Evolutionary conservation across 53 echinoderm and acorn worm genomes (phyloP).

Genomic region (Holothuria scabra): DNA sequence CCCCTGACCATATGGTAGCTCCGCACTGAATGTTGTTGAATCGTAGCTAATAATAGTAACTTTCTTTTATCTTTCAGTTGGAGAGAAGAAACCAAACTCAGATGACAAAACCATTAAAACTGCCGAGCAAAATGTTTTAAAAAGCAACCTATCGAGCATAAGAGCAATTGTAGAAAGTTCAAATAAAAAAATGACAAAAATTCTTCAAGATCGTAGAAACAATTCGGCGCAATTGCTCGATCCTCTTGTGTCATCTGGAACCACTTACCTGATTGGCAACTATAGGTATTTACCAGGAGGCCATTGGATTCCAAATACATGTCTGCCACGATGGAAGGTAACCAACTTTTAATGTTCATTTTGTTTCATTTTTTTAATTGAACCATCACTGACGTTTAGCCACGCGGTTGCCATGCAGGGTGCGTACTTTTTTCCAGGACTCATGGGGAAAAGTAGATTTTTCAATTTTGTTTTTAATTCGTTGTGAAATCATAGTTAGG

Average conservation of each 20-base stretch:
- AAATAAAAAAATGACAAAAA: not conserved
- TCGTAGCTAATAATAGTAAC: too few relatives aligned
- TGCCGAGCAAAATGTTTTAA: conserved; percentile 7
- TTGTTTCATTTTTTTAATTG: not conserved
- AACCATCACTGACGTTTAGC: too few relatives aligned
- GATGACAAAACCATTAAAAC: conserved; percentile 16
- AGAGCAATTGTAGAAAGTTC: not conserved
- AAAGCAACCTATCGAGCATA: not conserved
- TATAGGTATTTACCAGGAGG: conserved; percentile 80
- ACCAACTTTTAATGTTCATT: not conserved
- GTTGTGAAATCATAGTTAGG: too few relatives aligned
- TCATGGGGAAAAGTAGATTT: too few relatives aligned
- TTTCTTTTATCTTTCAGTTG: conserved; percentile 23
- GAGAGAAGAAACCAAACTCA: conserved; percentile 23
- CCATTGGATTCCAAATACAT: conserved; percentile 85
- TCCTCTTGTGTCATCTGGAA: not conserved
- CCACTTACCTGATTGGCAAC: conserved; percentile 12
- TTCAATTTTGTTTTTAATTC: too few relatives aligned
- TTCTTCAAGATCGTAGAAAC: not conserved
- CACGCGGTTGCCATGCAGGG: too few relatives aligned
- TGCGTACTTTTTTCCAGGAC: too few relatives aligned
- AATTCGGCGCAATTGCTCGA: not conserved
- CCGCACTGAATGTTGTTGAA: too few relatives aligned
- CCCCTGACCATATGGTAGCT: too few relatives aligned
- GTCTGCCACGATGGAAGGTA: conserved; percentile 93